A percentile compares a stretch with the other conserved stretches of the same genome.
Evolutionary conservation across 2,797 vertebrate genomes (phyloP).

Genomic region (Limnodromus scolopaceus): DNA sequence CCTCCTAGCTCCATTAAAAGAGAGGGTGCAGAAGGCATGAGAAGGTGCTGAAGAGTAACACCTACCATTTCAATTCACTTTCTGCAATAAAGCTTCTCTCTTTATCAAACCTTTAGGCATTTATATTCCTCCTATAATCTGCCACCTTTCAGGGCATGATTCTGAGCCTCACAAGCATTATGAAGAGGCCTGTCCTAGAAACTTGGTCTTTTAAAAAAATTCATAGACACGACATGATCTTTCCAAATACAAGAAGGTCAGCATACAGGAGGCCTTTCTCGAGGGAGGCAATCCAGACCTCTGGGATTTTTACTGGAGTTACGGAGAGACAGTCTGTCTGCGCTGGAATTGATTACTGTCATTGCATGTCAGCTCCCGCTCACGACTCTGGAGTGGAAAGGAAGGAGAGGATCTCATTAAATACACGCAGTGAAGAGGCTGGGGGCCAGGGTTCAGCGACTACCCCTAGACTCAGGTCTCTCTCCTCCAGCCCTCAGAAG

Average conservation of each 20-base stretch:
- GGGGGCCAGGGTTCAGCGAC: neutral
- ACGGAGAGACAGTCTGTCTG: constrained; percentile 45
- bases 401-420: constrained; percentile 53
- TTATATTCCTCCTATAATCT: neutral
- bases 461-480: constrained; percentile 5
- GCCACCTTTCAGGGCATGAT: neutral
- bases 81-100: neutral
- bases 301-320: constrained; percentile 55
- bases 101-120: neutral
- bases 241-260: constrained; percentile 21
- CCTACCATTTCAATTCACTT: neutral
- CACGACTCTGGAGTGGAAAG: neutral
- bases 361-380: constrained; percentile 53
- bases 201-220: neutral
- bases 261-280: constrained; percentile 16
- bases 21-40: neutral
- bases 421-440: neutral
- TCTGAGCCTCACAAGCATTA: neutral
- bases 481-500: constrained; percentile 9
- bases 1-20: neutral
- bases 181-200: neutral
- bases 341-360: constrained; percentile 69
- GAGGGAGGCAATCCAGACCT: constrained; percentile 18
- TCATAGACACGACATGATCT: neutral
- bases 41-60: neutral